Evolutionary conservation across 2,797 vertebrate genomes (phyloP), one percentile per base, ranked within the genome.

Genomic region (Falco biarmicus): DNA sequence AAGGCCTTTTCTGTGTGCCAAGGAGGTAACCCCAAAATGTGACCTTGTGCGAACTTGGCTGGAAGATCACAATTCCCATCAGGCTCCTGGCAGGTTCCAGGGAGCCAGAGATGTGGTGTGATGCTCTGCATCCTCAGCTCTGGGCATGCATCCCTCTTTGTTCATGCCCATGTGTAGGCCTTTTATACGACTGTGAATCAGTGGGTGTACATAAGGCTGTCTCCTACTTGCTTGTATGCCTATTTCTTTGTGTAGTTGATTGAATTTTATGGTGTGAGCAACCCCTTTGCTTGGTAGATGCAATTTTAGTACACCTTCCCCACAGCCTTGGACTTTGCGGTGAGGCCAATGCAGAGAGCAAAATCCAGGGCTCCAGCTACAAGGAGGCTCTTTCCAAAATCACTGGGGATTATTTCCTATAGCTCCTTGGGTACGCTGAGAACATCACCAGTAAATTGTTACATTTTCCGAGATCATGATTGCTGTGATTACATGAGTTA

Each of bases 81-180:
- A 13, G 63, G 39, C 39, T 83, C 18, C 66, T 66, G 45, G 17
- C 39, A 24, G 34, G 31, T n/a, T 7, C 15, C 48, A 15, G 25
- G 57, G 56, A 54, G 29, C 15, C 39, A 47, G 60, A 45, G 83
- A n/a, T 2, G 6, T 9, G 48, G 6, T 22, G 60, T 12, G 53
- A 2, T 15, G 81, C 73, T 71, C 61, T 22, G n/a, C 54, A 3
- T 6, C 11, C 37, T 47, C 82, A 57, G 34, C 54, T 24, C 75
- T 4, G 28, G 56, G 37, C 50, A 13, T 0, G 3, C 2, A 3
- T 12, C 60, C 64, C 2, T 47, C 60, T 45, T 20, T n/a, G 28
- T 41, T 43, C 37, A 1, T 24, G 31, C 48, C 6, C 4, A 1
- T 13, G 6, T 15, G 64, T 54, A 47, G 24, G 37, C 54, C 43